Evolutionary conservation across 2,113 vertebrate species (phyloP).

Genomic region (Mobula birostris): DNA sequence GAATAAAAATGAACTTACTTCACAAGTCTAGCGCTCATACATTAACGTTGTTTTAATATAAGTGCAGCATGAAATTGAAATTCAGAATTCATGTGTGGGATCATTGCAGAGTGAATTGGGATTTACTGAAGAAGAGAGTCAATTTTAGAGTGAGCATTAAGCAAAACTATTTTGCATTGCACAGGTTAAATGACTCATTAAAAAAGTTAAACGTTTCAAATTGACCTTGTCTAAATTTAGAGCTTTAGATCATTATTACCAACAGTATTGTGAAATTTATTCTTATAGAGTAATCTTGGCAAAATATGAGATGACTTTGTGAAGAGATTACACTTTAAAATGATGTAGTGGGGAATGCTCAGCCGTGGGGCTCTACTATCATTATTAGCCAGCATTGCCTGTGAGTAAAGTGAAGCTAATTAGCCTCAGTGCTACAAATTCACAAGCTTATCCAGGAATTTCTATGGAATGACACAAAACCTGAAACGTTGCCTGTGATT

Average conservation of each 20-base stretch:
- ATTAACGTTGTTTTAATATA: not conserved
- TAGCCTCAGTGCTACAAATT: conserved; percentile 62
- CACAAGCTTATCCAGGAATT: conserved; percentile 44
- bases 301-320: not conserved
- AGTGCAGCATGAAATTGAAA: not conserved
- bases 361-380: conserved; percentile 43
- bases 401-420: conserved; percentile 60
- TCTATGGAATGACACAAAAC: not conserved
- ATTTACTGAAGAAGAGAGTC: not conserved
- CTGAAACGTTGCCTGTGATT: not conserved
- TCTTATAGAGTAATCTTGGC: not conserved
- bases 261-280: not conserved
- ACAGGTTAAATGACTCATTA: not conserved
- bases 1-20: not conserved
- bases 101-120: not conserved
- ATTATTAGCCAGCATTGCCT: conserved; percentile 51
- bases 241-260: not conserved
- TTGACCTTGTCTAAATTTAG: not conserved
- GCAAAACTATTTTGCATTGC: not conserved
- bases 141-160: not conserved
- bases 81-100: not conserved
- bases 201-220: not conserved
- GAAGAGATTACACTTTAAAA: conserved; percentile 43
- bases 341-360: conserved; percentile 44
- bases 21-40: not conserved